phyloP scores from a whole-genome alignment of 23 tunicate genomes.

The Ciona savignyi region DNA sequence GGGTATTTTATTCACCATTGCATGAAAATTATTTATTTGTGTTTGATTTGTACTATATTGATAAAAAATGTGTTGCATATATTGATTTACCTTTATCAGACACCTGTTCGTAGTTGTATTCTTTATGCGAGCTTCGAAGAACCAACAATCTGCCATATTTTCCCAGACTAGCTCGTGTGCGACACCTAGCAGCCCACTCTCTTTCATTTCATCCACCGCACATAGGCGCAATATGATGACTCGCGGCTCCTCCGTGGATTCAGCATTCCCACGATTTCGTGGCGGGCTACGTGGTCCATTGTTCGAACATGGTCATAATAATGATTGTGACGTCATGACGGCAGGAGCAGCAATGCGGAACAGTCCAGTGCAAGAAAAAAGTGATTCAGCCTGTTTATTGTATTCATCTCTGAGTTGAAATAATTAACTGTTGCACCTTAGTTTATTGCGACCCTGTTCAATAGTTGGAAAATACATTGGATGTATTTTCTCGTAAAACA shows the following conservation, averaged over 20 bases:
- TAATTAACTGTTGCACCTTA: no score
- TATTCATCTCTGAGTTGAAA: no score
- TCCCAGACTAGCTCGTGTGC: neutral
- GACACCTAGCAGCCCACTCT: neutral
- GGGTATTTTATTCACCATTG: no score
- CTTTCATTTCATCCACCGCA: neutral
- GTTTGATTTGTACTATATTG: no score
- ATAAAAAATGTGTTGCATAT: no score
- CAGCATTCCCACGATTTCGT: neutral
- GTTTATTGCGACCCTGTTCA: no score
- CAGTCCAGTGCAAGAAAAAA: neutral
- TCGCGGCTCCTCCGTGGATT: neutral
- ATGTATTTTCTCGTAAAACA: no score
- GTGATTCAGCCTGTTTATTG: neutral
- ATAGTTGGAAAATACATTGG: no score
- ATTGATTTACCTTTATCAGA: no score
- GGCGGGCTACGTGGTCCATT: neutral
- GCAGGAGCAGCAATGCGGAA: neutral
- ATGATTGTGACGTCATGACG: neutral
- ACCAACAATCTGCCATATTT: neutral
- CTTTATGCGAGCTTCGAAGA: no score
- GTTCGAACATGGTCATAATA: neutral
- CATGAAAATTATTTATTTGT: no score
- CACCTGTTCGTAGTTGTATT: no score
- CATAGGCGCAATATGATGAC: neutral